Evolutionary conservation across 1,140 invertebrate species (phyloP), one percentile per base, ranked within the genome.

Genomic region (Formica exsecta): DNA sequence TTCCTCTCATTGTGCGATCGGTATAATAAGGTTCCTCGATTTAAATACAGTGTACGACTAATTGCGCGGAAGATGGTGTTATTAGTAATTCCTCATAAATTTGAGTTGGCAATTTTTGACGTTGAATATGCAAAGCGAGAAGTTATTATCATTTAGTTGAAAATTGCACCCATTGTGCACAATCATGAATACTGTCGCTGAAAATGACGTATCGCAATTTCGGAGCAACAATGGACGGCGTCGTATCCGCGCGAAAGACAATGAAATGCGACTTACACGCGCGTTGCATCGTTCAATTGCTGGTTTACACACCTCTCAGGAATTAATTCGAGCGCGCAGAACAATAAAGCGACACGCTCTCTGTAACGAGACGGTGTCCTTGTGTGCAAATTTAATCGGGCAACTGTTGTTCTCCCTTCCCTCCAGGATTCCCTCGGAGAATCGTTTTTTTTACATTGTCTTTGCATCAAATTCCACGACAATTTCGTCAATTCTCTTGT

Each of bases 351-450:
- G 66, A 71, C 36, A 29, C 13, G 22, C 36, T 16, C 65, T 36
- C 16, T 36, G 79, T 41, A 81, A 81, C 51, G 16, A 83, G 36
- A 25, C 32, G 25, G 19, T 38, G 44, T 80, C 54, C 11, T 19
- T 61, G 38, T 83, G 66, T 62, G 68, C 38, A 83, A 83, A 83
- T 62, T 73, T 61, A 61, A 83, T 73, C 79, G 51, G 38, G 32
- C 62, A 77, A 65, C 61, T 44, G 44, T 59, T 38, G 65, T 59
- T 13, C 41, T 32, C n/a, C 11, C 38, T 36, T 66, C 32, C 3
- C 36, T 71, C 29, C 19, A 16, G 8, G 3, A 48, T 54, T 48
- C 36, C 32, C 4, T 51, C 59, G 16, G 9, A 11, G 19, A 13
- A 83, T 83, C 36, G 38, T 29, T 73, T 73, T 83, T 54, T 73